A percentile compares a stretch with the other conserved stretches of the same genome.
Evolutionary conservation across 2,888 invertebrate genomes (phyloP).

Genomic region (Myathropa florea): DNA sequence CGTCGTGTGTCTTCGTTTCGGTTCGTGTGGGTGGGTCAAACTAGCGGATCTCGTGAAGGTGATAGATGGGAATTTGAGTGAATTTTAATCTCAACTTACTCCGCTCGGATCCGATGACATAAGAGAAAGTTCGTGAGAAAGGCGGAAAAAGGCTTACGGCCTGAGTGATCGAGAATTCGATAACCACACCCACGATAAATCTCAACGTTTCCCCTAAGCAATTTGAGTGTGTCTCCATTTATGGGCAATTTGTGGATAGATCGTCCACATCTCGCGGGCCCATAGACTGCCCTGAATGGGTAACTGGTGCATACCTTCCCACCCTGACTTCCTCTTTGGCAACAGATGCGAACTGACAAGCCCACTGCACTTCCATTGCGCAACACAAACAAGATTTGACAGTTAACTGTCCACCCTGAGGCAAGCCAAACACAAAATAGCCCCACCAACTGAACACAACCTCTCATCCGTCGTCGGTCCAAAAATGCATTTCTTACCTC

Average conservation of each 20-base stretch:
- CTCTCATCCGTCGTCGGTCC: neutral
- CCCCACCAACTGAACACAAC: neutral
- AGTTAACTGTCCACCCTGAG: neutral
- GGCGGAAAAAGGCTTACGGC: no score
- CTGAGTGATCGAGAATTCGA: no score
- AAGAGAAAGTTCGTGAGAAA: no score
- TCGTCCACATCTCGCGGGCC: no score
- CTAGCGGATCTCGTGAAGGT: neutral
- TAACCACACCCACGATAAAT: no score
- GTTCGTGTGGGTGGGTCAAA: neutral
- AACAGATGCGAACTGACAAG: neutral
- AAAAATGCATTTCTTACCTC: neutral
- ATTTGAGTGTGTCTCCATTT: no score
- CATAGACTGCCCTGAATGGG: no score
- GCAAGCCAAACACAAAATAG: neutral
- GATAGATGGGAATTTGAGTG: neutral
- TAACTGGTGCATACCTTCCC: no score
- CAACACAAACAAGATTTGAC: neutral
- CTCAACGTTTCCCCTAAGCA: no score
- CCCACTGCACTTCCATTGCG: no score
- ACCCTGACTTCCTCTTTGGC: neutral
- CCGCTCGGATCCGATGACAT: no score
- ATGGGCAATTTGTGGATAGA: no score
- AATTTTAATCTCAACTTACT: neutral
- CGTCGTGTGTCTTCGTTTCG: neutral